Percentiles rank a stretch among this genome's conserved stretches.
Conservation (phyloP, 2,888 invertebrate species). For the Helicoverpa assulta region DNA sequence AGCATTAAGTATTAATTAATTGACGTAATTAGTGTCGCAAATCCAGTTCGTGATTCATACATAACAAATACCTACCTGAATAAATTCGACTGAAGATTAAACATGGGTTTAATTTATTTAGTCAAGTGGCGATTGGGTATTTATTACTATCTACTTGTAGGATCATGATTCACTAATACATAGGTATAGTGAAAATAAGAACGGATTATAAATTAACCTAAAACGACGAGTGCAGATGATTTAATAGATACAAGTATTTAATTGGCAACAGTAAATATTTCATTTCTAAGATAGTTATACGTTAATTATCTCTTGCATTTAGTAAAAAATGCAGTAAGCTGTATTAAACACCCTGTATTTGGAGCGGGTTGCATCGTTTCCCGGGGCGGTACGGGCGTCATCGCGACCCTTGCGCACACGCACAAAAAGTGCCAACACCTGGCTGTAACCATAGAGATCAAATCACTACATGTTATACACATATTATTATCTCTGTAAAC, state of each 20-base stretch:
- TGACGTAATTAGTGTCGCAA: constrained; percentile 3
- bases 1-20: neutral
- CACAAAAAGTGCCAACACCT: constrained; percentile 82
- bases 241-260: neutral
- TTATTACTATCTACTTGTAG: neutral
- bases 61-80: neutral
- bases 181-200: neutral
- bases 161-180: neutral
- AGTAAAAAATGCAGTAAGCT: neutral
- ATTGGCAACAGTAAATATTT: too few relatives aligned
- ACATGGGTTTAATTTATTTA: constrained; percentile 22
- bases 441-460: constrained; percentile 89
- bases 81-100: neutral
- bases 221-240: neutral
- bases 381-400: constrained; percentile 70
- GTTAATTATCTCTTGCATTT: neutral
- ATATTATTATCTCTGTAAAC: constrained; percentile 18
- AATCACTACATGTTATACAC: constrained; percentile 80
- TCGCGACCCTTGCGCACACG: constrained; percentile 72
- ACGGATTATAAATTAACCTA: constrained; percentile 4
- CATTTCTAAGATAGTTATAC: too few relatives aligned
- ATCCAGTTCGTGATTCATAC: constrained; percentile 30
- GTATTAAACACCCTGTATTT: constrained; percentile 72
- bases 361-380: constrained; percentile 61
- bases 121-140: constrained; percentile 31